A percentile compares a stretch with the other conserved stretches of the same genome.
phyloP scores from a whole-genome alignment of 2,113 vertebrate species.

The Psittacara wagleri region DNA sequence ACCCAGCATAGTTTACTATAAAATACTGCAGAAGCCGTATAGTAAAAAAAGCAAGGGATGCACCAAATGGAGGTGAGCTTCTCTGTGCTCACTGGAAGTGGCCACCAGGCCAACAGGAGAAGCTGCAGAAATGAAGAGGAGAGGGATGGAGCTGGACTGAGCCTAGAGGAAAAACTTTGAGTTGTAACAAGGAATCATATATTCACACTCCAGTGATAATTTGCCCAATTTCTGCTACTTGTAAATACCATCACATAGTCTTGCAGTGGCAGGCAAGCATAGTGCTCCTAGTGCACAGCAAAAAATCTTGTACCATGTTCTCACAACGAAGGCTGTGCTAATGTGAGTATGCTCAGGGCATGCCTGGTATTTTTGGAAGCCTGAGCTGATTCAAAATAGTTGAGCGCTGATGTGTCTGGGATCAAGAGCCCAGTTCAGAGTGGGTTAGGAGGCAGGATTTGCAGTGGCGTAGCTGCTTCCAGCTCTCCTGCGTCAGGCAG shows the following conservation, averaged over 20 bases:
- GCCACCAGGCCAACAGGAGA: neutral
- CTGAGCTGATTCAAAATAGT: conserved; percentile 16
- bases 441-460: neutral
- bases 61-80: neutral
- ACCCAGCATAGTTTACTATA: neutral
- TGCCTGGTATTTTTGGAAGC: conserved; percentile 8
- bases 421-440: neutral
- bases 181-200: neutral
- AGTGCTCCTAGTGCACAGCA: rapidly evolving
- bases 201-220: neutral
- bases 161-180: neutral
- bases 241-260: rapidly evolving
- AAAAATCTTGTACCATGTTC: rapidly evolving
- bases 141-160: neutral
- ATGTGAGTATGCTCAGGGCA: neutral
- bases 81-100: neutral
- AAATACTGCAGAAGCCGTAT: neutral
- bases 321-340: neutral
- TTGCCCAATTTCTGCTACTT: neutral
- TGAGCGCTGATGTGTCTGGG: neutral
- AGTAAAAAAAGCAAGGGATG: neutral
- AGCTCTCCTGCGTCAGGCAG: neutral
- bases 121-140: neutral
- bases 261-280: rapidly evolving
- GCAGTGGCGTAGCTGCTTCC: neutral